A percentile compares a stretch with the other conserved stretches of the same genome.
Evolutionary conservation across 2,797 vertebrate species (phyloP).

Genomic region (Enteromius trimaculatus): DNA sequence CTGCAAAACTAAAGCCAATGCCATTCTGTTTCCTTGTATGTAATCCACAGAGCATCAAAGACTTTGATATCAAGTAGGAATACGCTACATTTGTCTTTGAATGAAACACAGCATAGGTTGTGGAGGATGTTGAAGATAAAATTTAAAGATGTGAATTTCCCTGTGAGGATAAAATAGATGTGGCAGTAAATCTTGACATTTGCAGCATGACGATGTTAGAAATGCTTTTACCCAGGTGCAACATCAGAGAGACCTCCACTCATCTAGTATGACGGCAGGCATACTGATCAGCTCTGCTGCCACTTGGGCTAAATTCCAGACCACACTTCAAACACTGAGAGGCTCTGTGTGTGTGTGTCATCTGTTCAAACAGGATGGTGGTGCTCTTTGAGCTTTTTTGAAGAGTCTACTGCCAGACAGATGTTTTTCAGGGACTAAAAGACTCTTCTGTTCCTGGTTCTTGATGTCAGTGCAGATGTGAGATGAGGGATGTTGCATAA

Average conservation of each 20-base stretch:
- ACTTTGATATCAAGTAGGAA: not conserved
- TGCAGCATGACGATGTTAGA: constrained; percentile 15
- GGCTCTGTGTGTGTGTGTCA: constrained; percentile 47
- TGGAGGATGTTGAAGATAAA: not conserved
- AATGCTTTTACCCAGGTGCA: constrained; percentile 40
- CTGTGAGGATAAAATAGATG: not conserved
- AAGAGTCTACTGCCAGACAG: constrained; percentile 47
- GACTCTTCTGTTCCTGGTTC: constrained; percentile 14
- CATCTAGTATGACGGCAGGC: constrained; percentile 10
- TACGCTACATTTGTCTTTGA: not conserved
- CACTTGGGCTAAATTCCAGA: constrained; percentile 55
- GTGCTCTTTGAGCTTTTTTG: constrained; percentile 38
- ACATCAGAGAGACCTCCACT: constrained; percentile 32
- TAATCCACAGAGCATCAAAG: not conserved
- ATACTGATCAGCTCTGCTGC: constrained; percentile 58
- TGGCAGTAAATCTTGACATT: constrained; percentile 22
- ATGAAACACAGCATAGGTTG: not conserved
- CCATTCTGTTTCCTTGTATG: not conserved
- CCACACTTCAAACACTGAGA: constrained; percentile 54
- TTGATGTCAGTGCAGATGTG: constrained; percentile 22
- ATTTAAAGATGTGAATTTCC: not conserved
- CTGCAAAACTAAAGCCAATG: not conserved
- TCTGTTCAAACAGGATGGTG: constrained; percentile 47
- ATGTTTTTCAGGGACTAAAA: constrained; percentile 42
- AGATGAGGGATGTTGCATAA: constrained; percentile 14